phyloP scores from a whole-genome alignment of 2,113 vertebrate genomes.

The Microtus pennsylvanicus region DNA sequence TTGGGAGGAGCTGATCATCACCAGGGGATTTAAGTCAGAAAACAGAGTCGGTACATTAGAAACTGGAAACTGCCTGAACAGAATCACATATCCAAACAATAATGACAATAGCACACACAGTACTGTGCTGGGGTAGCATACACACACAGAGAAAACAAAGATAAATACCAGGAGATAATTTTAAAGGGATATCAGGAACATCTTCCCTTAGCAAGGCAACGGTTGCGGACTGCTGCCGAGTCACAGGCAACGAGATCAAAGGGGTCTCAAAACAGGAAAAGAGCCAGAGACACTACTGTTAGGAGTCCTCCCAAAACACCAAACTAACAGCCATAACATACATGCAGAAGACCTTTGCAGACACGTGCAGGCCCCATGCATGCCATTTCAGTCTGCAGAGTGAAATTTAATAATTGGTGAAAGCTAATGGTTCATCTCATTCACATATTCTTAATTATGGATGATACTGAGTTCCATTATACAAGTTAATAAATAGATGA shows the following conservation, averaged over 20 bases:
- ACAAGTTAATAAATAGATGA: background rate
- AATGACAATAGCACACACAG: slow-evolving; percentile 38
- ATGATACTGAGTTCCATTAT: background rate
- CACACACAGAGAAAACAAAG: background rate
- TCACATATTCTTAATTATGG: slow-evolving; percentile 16
- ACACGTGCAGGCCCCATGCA: background rate
- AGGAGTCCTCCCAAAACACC: too few species aligned
- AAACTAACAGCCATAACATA: too few species aligned
- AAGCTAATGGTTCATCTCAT: slow-evolving; percentile 32
- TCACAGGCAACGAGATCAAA: background rate
- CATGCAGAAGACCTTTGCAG: background rate
- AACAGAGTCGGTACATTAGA: background rate
- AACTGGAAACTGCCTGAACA: slow-evolving; percentile 9
- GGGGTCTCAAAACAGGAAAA: too few species aligned
- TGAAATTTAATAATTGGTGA: background rate
- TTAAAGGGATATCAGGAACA: background rate
- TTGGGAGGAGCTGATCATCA: background rate
- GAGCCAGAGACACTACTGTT: too few species aligned
- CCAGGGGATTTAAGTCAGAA: background rate
- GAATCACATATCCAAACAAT: background rate
- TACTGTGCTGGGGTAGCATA: background rate
- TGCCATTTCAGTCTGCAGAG: background rate
- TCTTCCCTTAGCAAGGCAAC: background rate
- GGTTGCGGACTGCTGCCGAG: background rate
- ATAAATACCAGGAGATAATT: background rate